phyloP scores from a whole-genome alignment of 2,113 vertebrate genomes.

The Dolichallabes microphthalmus region DNA sequence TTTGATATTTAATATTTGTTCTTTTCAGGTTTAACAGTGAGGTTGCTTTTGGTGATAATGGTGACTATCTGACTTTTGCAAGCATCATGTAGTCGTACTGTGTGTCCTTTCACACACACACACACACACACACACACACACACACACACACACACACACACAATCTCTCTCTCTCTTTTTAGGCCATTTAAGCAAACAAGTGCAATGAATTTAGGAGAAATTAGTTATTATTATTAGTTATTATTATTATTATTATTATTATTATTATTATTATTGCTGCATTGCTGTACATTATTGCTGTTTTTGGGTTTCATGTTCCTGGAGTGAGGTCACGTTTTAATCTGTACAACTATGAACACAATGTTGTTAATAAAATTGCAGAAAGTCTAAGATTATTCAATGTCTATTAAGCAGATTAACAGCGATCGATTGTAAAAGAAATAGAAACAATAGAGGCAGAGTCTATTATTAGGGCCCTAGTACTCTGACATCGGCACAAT shows the following conservation, averaged over 20 bases:
- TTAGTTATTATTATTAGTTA: slow-evolving; percentile 56
- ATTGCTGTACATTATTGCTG: slow-evolving; percentile 66
- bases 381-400: slow-evolving; percentile 53
- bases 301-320: slow-evolving; percentile 67
- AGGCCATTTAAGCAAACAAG: slow-evolving; percentile 21
- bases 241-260: slow-evolving; percentile 58
- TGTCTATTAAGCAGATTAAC: not conserved
- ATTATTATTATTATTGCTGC: slow-evolving; percentile 63
- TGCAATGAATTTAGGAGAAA: slow-evolving; percentile 1
- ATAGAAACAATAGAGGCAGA: no score
- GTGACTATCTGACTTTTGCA: slow-evolving; percentile 48
- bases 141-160: slow-evolving; percentile 33
- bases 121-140: slow-evolving; percentile 32
- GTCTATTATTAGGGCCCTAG: no score
- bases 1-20: slow-evolving; percentile 28
- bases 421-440: not conserved
- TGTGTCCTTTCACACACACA: slow-evolving; percentile 46
- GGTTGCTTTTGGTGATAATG: slow-evolving; percentile 15
- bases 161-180: not conserved
- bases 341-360: slow-evolving; percentile 72
- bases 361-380: slow-evolving; percentile 78
- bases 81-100: slow-evolving; percentile 30
- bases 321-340: slow-evolving; percentile 69
- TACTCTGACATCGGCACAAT: no score
- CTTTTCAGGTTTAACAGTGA: slow-evolving; percentile 2